phyloP scores from a whole-genome alignment of 2,113 vertebrate genomes.

The Pseudorasbora parva region DNA sequence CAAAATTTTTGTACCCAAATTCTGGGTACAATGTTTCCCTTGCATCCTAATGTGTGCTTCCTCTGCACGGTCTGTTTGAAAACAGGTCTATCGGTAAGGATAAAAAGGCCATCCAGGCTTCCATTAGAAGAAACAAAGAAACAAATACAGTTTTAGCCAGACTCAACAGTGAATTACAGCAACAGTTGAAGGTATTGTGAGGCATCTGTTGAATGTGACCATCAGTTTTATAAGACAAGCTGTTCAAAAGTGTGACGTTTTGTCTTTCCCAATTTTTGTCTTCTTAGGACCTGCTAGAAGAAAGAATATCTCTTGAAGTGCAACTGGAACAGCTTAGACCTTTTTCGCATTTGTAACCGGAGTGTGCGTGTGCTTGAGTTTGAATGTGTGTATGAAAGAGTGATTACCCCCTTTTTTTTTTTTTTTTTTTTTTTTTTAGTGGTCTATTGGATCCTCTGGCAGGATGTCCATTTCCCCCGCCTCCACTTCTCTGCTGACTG shows the following conservation, averaged over 20 bases:
- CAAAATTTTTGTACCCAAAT: neutral
- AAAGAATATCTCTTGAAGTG: constrained; percentile 98
- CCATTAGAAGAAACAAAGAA: constrained; percentile 98
- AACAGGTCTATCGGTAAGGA: constrained; percentile 91
- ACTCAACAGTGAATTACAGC: constrained; percentile 97
- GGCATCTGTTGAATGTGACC: neutral
- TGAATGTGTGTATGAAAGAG: constrained; percentile 74
- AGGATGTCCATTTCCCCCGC: constrained; percentile 80
- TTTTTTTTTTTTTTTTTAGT: constrained; percentile 41
- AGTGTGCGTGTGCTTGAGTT: constrained; percentile 52
- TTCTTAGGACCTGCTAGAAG: constrained; percentile 93
- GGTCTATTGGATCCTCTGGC: constrained; percentile 78
- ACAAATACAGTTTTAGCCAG: constrained; percentile 98
- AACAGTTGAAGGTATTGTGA: constrained; percentile 92
- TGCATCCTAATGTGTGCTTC: neutral
- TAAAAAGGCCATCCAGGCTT: constrained; percentile 98
- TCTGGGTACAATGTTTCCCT: neutral
- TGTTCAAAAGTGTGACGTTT: neutral
- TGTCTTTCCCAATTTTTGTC: neutral
- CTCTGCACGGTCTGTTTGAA: constrained; percentile 52
- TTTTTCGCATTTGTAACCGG: constrained; percentile 96
- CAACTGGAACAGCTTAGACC: constrained; percentile 99
- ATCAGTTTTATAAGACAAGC: neutral
- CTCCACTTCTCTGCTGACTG: constrained; percentile 77
- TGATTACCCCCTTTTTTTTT: constrained; percentile 25